These are phyloP conservation scores for Pseudorasbora parva DNA, from an alignment of 2,113 vertebrate genomes.

Conservation along the genomic window DNA sequence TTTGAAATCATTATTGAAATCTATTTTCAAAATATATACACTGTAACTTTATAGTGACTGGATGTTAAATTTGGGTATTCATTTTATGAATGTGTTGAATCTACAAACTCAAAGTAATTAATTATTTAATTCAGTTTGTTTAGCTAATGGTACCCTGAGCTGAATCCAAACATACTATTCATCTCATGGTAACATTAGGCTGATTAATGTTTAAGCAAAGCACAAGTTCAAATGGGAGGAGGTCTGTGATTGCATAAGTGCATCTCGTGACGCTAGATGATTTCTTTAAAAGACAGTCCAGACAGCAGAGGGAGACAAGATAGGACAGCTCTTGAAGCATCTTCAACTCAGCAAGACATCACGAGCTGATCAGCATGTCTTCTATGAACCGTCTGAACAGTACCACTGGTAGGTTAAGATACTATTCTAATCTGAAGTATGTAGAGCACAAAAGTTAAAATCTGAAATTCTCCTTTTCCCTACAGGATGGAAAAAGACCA, in stretches of 20 bases:
- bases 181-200: neutral
- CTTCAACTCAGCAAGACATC: neutral
- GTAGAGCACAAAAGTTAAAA: neutral
- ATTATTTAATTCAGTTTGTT: neutral
- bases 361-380: constrained; percentile 9
- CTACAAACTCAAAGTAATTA: neutral
- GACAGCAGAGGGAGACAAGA: neutral
- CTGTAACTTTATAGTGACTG: neutral
- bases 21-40: neutral
- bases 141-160: neutral
- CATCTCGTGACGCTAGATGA: constrained; percentile 13
- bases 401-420: constrained; percentile 6
- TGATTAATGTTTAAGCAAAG: neutral
- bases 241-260: constrained; percentile 28
- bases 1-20: neutral
- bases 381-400: neutral
- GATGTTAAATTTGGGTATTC: neutral
- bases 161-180: neutral
- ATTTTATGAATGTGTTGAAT: neutral
- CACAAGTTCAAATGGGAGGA: neutral
- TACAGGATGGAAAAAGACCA: constrained; percentile 63
- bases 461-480: constrained; percentile 44
- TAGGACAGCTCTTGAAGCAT: neutral
- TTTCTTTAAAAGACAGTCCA: constrained; percentile 3
- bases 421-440: neutral